Evolutionary conservation across 2,113 vertebrate genomes (phyloP), one percentile per base, ranked within the genome.

Genomic region (Thalassoma bifasciatum): DNA sequence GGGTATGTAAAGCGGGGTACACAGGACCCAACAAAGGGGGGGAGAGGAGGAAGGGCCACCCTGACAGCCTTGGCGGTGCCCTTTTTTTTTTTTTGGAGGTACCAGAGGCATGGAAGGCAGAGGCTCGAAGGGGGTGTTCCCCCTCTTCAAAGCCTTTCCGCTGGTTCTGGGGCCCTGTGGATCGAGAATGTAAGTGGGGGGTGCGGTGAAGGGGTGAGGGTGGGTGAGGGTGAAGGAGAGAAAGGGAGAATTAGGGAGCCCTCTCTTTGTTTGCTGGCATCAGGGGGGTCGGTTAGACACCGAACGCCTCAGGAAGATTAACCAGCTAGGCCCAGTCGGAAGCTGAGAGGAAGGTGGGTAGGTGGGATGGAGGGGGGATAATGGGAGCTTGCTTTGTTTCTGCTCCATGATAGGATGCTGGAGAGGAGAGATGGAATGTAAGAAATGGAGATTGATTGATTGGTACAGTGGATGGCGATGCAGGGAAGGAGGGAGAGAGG

Each of bases 211-310:
- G 75, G 86, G 78, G 77, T 66, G 81, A 67, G 70, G 49, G 74
- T 63, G 79, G 70, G 72, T 76, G 57, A 83, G 85, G 57, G 84
- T 56, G 78, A 86, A 84, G 69, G 78, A 87, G 88, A 89, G 89
- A 91, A 90, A 88, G 86, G 86, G 88, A 91, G 90, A 87, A 91
- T 92, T 92, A 92, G 87, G 90, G 89, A 91, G 80, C 86, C 83
- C 84, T 83, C 75, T 91, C 91, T 93, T 93, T 93, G 91, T 92
- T 81, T 79, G 66, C 54, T 81, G 77, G 84, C 87, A 88, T 90
- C 81, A 74, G 86, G 84, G 85, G 85, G 81, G 80, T 81, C 66
- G 60, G 81, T 90, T 83, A 83, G 84, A 89, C 88, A 90, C 86
- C 91, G 88, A 90, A 89, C 90, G 84, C 89, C 79, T 90, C 85